Conservation (phyloP, 2,888 invertebrate genomes). For the Hoplodrina blanda region DNA sequence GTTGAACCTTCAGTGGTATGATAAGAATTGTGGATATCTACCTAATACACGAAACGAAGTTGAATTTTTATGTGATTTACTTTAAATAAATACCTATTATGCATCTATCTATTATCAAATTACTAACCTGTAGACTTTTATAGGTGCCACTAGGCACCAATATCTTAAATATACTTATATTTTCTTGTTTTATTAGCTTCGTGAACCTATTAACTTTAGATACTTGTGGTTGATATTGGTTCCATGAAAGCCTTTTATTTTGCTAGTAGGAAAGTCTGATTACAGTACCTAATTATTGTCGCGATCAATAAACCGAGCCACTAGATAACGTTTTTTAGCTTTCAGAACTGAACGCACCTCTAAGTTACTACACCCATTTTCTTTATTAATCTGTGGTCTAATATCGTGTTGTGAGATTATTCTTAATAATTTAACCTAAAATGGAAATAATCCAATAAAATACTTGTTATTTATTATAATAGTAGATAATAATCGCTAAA, state of each 20-base stretch:
- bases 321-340: not conserved
- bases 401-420: slow-evolving; percentile 25
- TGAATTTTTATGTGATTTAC: not conserved
- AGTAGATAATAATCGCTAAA: not conserved
- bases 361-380: slow-evolving; percentile 1
- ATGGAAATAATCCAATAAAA: slow-evolving; percentile 42
- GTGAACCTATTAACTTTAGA: no score
- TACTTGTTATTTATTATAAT: slow-evolving; percentile 16
- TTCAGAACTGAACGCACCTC: slow-evolving; percentile 36
- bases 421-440: slow-evolving; percentile 43
- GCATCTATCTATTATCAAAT: not conserved
- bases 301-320: not conserved
- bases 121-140: not conserved
- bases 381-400: slow-evolving; percentile 53
- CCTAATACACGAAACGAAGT: slow-evolving; percentile 3
- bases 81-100: not conserved
- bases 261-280: not conserved
- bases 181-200: not conserved
- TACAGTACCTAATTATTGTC: not conserved
- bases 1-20: not conserved
- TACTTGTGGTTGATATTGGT: not conserved
- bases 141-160: no score
- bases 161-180: not conserved
- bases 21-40: not conserved
- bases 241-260: not conserved